Conservation (phyloP, 2,888 invertebrate species). For the Cryptophagus acutangulus region DNA sequence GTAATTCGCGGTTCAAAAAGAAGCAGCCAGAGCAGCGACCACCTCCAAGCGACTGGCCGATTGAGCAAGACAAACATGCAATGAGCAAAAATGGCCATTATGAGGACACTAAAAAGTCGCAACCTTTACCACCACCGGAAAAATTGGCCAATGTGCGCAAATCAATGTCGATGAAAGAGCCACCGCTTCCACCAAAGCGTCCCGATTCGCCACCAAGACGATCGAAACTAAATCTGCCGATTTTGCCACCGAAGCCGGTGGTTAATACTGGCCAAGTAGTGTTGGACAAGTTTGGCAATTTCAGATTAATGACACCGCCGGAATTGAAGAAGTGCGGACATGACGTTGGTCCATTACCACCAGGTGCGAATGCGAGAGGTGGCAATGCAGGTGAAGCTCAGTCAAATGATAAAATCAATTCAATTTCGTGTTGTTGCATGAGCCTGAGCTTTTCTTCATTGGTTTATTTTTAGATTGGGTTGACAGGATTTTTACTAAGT, state of each 20-base stretch:
- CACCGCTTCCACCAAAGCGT: constrained; percentile 49
- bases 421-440: constrained; percentile 44
- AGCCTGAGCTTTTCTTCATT: constrained; percentile 32
- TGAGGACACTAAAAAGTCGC: constrained; percentile 29
- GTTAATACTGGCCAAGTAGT: constrained; percentile 56
- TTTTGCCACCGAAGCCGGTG: constrained; percentile 36
- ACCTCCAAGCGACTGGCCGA: constrained; percentile 46
- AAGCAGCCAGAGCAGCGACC: constrained; percentile 50
- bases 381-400: constrained; percentile 26
- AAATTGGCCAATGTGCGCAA: constrained; percentile 58
- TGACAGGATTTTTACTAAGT: not conserved
- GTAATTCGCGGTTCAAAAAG: constrained; percentile 56
- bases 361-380: constrained; percentile 46
- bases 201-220: constrained; percentile 34
- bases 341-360: constrained; percentile 45
- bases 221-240: constrained; percentile 24
- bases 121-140: constrained; percentile 48
- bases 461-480: constrained; percentile 3
- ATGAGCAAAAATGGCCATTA: constrained; percentile 51
- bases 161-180: constrained; percentile 60
- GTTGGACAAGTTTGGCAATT: constrained; percentile 68
- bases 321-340: constrained; percentile 47
- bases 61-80: constrained; percentile 50
- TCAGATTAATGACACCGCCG: constrained; percentile 56
- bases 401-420: too few relatives aligned